phyloP scores from a whole-genome alignment of 2,113 vertebrate species.

The Corythoichthys haematopterus region DNA sequence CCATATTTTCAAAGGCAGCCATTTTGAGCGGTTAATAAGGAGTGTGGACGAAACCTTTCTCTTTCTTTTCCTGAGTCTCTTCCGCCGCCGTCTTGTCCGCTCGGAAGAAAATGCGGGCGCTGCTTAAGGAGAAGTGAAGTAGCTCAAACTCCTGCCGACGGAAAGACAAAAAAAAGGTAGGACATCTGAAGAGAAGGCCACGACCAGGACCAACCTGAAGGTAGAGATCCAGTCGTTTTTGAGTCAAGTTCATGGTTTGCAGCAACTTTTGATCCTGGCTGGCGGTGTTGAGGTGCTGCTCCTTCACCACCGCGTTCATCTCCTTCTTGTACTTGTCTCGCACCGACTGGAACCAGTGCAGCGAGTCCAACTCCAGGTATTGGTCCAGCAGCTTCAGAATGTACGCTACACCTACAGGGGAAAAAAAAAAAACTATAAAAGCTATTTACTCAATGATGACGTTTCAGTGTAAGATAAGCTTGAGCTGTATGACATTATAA shows the following conservation, averaged over 20 bases:
- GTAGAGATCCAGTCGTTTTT: slow-evolving; percentile 91
- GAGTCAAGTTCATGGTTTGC: slow-evolving; percentile 97
- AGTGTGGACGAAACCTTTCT: slow-evolving; percentile 66
- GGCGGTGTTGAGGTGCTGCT: slow-evolving; percentile 85
- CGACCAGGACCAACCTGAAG: slow-evolving; percentile 77
- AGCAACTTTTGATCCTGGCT: slow-evolving; percentile 93
- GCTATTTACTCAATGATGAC: too few species aligned
- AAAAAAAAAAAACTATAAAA: background rate
- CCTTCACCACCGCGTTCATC: slow-evolving; percentile 88
- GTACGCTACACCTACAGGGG: slow-evolving; percentile 86
- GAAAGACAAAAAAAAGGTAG: background rate
- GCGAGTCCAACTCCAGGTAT: slow-evolving; percentile 96
- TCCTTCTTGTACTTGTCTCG: slow-evolving; percentile 93
- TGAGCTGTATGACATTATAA: too few species aligned
- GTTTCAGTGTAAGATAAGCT: too few species aligned
- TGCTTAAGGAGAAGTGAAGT: slow-evolving; percentile 95
- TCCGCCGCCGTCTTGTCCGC: slow-evolving; percentile 97
- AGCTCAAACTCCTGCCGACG: slow-evolving; percentile 90
- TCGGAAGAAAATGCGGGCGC: slow-evolving; percentile 97
- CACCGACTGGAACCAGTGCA: slow-evolving; percentile 98
- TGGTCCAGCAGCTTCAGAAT: slow-evolving; percentile 98
- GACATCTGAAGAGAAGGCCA: background rate
- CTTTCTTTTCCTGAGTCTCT: slow-evolving; percentile 93
- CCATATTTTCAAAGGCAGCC: too few species aligned
- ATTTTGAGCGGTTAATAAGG: too few species aligned